phyloP scores from a whole-genome alignment of 1,140 invertebrate species.

The Trichoplusia ni region DNA sequence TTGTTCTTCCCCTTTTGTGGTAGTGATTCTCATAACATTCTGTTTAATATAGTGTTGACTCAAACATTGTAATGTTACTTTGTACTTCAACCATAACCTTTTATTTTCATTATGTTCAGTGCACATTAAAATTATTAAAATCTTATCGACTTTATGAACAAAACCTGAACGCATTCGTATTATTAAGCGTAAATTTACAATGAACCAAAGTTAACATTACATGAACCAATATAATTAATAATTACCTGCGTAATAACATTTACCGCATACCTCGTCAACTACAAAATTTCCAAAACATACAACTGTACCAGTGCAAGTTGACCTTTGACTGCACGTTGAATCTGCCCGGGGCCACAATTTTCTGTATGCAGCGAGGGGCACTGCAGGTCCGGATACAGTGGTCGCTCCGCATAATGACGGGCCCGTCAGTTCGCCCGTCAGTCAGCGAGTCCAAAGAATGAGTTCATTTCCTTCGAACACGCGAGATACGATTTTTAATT shows the following conservation, averaged over 20 bases:
- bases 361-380: conserved; percentile 40
- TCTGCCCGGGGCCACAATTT: conserved; percentile 41
- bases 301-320: conserved; percentile 46
- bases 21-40: neutral
- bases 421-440: conserved; percentile 72
- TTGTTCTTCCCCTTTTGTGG: conserved; percentile 8
- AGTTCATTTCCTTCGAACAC: conserved; percentile 79
- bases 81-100: neutral
- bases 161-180: conserved; percentile 1
- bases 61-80: neutral
- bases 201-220: conserved; percentile 39
- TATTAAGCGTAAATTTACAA: conserved; percentile 29
- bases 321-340: conserved; percentile 43
- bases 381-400: conserved; percentile 48
- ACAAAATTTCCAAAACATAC: conserved; percentile 63
- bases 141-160: neutral
- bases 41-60: neutral
- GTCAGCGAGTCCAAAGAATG: conserved; percentile 71
- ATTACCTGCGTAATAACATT: conserved; percentile 61
- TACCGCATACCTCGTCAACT: conserved; percentile 57
- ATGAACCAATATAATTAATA: conserved; percentile 58
- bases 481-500: conserved; percentile 80
- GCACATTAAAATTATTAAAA: neutral
- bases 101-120: neutral
- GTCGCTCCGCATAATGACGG: conserved; percentile 63